Evolutionary conservation across 2,888 invertebrate species (phyloP).

Genomic region (Liposcelis brunnea): DNA sequence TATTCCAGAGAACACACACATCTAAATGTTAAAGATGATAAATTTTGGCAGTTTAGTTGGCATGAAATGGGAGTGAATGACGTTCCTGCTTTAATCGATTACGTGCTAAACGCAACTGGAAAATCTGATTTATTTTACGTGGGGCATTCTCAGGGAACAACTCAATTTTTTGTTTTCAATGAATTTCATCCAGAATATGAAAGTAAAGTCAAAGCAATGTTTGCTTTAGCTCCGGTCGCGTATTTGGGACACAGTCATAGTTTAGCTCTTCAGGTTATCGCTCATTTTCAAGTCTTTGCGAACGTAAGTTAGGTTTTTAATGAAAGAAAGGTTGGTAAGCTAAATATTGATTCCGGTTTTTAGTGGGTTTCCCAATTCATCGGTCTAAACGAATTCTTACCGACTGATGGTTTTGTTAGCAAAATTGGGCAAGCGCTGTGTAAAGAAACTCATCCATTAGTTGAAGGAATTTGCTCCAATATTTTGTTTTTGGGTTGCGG

Average conservation of each 20-base stretch:
- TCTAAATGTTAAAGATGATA: constrained; percentile 27
- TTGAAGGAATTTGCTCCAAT: constrained; percentile 43
- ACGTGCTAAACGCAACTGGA: constrained; percentile 39
- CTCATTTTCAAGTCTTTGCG: neutral
- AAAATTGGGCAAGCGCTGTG: constrained; percentile 36
- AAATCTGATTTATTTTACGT: constrained; percentile 47
- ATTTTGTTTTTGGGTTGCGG: constrained; percentile 47
- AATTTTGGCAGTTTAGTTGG: constrained; percentile 61
- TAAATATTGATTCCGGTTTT: constrained; percentile 11
- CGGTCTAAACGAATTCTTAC: constrained; percentile 45
- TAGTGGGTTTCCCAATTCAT: constrained; percentile 27
- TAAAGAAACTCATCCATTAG: constrained; percentile 29
- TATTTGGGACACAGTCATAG: constrained; percentile 14
- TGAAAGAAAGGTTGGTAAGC: neutral
- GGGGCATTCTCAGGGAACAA: constrained; percentile 54
- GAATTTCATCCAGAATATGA: constrained; percentile 19
- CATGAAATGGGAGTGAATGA: constrained; percentile 67
- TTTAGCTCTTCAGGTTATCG: neutral
- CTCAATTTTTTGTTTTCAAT: constrained; percentile 20
- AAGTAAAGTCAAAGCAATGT: constrained; percentile 20
- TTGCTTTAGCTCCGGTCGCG: constrained; percentile 21
- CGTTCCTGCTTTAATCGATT: constrained; percentile 65
- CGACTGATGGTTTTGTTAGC: constrained; percentile 33
- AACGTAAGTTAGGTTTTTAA: neutral
- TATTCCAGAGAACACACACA: constrained; percentile 40